Base-by-base conservation (phyloP, 1,140 invertebrate genomes). In the Aphidius gifuensis region DNA sequence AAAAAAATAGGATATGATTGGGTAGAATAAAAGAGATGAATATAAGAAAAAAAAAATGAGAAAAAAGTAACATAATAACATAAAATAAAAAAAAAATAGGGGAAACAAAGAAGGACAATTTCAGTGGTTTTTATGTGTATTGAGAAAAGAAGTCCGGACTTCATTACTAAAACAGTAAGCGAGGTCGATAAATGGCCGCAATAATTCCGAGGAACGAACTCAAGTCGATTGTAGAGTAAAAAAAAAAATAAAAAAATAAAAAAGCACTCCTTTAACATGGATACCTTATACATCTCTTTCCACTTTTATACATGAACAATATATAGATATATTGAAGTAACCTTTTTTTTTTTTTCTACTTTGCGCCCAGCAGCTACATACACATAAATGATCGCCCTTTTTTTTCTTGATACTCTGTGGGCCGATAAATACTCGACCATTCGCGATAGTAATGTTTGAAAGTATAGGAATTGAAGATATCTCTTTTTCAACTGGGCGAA, bases 371-470 rank as follows among this genome's bases (percentile, higher is more conserved):
- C 38, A 6, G 38, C 40, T 55, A 55, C 53, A 43, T 32, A 32
- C 49, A 61, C 62, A 64, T 79, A 79, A 79, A 76, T 75, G 75
- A 78, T 78, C 72, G 68, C 68, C 69, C 76, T 75, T 75, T 68
- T 75, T 77, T 76, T 72, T 68, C 66, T 54, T 55, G 66, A 79
- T 80, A 80, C 79, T 80, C 79, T 63, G 69, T 70, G 79, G 79
- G 71, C 79, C 79, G 75, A 81, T 81, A 81, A 81, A 81, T 80
- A 81, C 78, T 68, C 69, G 69, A 73, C 69, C 72, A 73, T 73
- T 72, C 16, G 16, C 68, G 62, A 67, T 5, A 50, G 56, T 58
- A 55, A 58, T 44, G 48, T n/a, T 16, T 42, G 9, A 21, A 32
- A 45, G 56, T 65, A 70, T 68, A 68, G 58, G 63, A 62, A 44